Conservation (phyloP, 2,797 vertebrate genomes). For the Coregonus ussuriensis region DNA sequence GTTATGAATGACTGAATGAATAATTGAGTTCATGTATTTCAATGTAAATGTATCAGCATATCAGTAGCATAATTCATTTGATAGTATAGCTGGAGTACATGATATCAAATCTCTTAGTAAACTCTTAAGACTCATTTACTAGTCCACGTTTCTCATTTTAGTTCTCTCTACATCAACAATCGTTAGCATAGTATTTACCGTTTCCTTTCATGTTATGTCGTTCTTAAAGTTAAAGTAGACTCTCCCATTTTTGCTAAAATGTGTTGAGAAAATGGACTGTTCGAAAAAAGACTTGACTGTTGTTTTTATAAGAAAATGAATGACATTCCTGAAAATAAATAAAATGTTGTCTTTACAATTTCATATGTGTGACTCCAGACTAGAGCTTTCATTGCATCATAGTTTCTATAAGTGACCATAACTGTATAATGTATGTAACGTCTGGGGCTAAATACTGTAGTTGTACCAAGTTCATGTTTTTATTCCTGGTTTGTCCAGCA, state of each 20-base stretch:
- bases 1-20: not conserved
- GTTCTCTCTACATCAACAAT: not conserved
- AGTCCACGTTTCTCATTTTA: not conserved
- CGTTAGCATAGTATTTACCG: not conserved
- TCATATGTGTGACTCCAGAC: slow-evolving; percentile 8
- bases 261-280: not conserved
- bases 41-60: slow-evolving; percentile 3
- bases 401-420: not conserved
- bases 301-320: not conserved
- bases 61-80: not conserved
- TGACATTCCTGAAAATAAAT: slow-evolving; percentile 5
- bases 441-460: not conserved
- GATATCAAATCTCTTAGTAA: no score
- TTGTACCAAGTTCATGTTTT: not conserved
- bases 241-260: not conserved
- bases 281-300: not conserved
- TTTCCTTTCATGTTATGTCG: not conserved
- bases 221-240: not conserved
- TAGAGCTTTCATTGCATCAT: not conserved
- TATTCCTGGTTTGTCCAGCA: not conserved
- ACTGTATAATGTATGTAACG: not conserved
- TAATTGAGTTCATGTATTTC: not conserved
- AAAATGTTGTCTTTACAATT: slow-evolving; percentile 7
- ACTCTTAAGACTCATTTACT: no score
- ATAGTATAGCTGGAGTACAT: not conserved